Percentiles rank a stretch among this genome's conserved stretches.
phyloP scores from a whole-genome alignment of 2,113 vertebrate species.

The Chinchilla lanigera region DNA sequence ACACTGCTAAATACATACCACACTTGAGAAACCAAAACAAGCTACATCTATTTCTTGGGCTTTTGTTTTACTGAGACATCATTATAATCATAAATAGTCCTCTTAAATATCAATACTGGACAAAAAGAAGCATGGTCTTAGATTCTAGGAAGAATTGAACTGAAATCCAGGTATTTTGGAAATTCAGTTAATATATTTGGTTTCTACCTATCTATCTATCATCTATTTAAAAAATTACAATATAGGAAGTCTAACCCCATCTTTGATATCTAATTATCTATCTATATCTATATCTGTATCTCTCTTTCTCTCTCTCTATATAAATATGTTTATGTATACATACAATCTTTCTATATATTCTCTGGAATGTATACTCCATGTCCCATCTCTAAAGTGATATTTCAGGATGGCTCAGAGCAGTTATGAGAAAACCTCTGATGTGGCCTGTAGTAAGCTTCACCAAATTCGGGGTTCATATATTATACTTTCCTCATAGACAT shows the following conservation, averaged over 20 bases:
- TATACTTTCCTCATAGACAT: background rate
- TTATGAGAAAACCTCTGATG: background rate
- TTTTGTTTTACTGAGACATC: background rate
- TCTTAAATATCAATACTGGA: background rate
- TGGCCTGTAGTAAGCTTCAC: background rate
- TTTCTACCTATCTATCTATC: no score
- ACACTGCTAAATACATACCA: background rate
- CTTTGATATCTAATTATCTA: no score
- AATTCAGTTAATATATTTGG: background rate
- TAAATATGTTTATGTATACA: background rate
- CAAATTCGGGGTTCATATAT: background rate
- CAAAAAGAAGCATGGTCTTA: background rate
- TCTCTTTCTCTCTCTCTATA: background rate
- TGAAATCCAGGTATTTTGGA: background rate
- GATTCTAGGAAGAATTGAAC: background rate
- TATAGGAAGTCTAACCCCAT: no score
- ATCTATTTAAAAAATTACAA: no score
- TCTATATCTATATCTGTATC: no score
- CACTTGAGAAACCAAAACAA: background rate
- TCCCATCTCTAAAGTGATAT: background rate
- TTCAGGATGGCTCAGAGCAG: background rate
- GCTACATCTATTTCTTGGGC: background rate
- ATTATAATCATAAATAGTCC: background rate
- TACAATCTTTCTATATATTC: background rate
- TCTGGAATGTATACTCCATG: background rate